phyloP scores from a whole-genome alignment of 1,140 invertebrate genomes.

The Neotoxoptera formosana region DNA sequence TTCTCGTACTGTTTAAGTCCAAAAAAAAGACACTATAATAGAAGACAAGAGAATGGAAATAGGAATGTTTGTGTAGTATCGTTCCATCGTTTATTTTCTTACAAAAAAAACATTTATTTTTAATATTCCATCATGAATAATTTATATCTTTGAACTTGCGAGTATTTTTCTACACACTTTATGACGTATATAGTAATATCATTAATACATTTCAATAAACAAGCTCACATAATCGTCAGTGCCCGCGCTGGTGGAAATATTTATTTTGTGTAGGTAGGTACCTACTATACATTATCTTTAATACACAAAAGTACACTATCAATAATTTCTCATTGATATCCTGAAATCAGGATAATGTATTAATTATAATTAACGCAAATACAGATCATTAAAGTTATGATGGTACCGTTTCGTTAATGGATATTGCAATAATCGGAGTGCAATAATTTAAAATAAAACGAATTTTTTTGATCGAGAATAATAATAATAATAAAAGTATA shows the following conservation, averaged over 20 bases:
- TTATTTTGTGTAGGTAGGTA: background rate
- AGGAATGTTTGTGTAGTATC: background rate
- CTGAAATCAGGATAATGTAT: background rate
- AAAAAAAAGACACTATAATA: background rate
- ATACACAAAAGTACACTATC: background rate
- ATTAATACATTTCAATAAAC: background rate
- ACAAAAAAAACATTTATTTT: background rate
- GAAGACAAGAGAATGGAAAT: background rate
- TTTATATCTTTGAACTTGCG: background rate
- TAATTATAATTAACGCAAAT: background rate
- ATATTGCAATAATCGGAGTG: background rate
- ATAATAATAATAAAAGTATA: background rate
- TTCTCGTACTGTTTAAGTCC: background rate
- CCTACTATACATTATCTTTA: background rate
- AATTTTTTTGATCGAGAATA: background rate
- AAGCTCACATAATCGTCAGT: background rate
- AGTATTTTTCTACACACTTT: background rate
- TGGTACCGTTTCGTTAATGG: background rate
- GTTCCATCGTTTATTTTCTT: background rate
- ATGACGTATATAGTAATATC: background rate
- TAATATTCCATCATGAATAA: background rate
- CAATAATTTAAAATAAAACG: background rate
- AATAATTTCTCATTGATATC: background rate
- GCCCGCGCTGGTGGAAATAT: background rate
- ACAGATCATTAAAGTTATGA: background rate